Evolutionary conservation across 2,888 invertebrate genomes (phyloP).

Genomic region (Thelaira solivaga): DNA sequence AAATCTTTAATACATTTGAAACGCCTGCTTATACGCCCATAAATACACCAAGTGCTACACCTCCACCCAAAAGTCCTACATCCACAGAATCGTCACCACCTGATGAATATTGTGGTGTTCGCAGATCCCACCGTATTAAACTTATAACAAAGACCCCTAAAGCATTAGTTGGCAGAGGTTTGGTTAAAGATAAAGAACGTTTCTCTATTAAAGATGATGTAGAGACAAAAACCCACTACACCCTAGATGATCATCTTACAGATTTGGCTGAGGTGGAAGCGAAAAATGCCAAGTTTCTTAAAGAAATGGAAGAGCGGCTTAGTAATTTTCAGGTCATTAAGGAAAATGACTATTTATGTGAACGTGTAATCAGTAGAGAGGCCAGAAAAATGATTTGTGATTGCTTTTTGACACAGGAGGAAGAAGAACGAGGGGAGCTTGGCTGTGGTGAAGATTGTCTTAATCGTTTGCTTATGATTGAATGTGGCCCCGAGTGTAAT

Average conservation of each 20-base stretch:
- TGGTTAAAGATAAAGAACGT: slow-evolving; percentile 80
- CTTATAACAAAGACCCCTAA: slow-evolving; percentile 80
- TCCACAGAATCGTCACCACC: slow-evolving; percentile 7
- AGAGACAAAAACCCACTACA: slow-evolving; percentile 73
- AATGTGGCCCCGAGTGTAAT: slow-evolving; percentile 95
- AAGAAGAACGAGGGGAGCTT: slow-evolving; percentile 87
- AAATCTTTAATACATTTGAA: slow-evolving; percentile 60
- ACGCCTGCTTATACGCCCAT: slow-evolving; percentile 69
- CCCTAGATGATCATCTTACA: slow-evolving; percentile 72
- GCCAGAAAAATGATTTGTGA: slow-evolving; percentile 96
- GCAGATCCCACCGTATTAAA: slow-evolving; percentile 86
- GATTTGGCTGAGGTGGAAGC: slow-evolving; percentile 73
- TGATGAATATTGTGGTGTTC: slow-evolving; percentile 77
- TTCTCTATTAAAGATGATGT: slow-evolving; percentile 72
- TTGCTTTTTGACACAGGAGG: slow-evolving; percentile 93
- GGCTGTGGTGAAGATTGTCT: slow-evolving; percentile 98
- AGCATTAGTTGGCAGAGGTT: slow-evolving; percentile 80
- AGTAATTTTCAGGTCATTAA: slow-evolving; percentile 88
- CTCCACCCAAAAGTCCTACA: slow-evolving; percentile 65
- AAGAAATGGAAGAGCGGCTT: slow-evolving; percentile 78
- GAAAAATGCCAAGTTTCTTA: slow-evolving; percentile 74
- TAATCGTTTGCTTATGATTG: slow-evolving; percentile 97
- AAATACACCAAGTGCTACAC: slow-evolving; percentile 65
- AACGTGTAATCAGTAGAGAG: slow-evolving; percentile 91
- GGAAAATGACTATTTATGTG: slow-evolving; percentile 91